These are phyloP conservation scores for Charina bottae DNA, from an alignment of 2,113 vertebrate species.

Conservation along the genomic window DNA sequence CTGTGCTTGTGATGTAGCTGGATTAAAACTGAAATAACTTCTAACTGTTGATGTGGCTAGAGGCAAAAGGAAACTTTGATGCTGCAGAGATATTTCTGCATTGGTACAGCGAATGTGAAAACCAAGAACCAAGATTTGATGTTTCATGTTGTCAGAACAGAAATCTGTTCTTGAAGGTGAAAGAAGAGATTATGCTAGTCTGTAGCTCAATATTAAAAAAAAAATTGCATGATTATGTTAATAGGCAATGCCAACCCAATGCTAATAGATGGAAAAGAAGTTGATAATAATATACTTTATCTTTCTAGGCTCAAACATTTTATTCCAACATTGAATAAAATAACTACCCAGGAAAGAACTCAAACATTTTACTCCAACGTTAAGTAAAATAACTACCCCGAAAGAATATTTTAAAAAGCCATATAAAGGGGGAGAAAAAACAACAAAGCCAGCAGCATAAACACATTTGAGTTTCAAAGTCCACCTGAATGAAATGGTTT, in stretches of 20 bases:
- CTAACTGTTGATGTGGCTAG: not conserved
- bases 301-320: not conserved
- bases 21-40: not conserved
- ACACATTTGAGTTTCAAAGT: not conserved
- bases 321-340: not conserved
- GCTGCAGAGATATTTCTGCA: not conserved
- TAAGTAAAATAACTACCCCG: not conserved
- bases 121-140: too few relatives aligned
- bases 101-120: not conserved
- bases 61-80: not conserved
- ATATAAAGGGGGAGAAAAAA: not conserved
- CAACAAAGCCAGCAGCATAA: not conserved
- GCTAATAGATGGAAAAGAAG: not conserved
- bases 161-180: too few relatives aligned
- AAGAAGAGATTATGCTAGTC: too few relatives aligned
- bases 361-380: not conserved
- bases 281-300: not conserved
- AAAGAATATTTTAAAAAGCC: not conserved
- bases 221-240: not conserved
- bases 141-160: too few relatives aligned
- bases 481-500: not conserved
- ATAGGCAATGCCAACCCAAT: not conserved
- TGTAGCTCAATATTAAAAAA: too few relatives aligned
- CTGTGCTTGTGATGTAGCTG: not conserved
- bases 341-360: not conserved